Percentiles rank a stretch among this genome's conserved stretches.
Evolutionary conservation across 2,797 vertebrate genomes (phyloP).

Genomic region (Oceanodroma leucorhoa): DNA sequence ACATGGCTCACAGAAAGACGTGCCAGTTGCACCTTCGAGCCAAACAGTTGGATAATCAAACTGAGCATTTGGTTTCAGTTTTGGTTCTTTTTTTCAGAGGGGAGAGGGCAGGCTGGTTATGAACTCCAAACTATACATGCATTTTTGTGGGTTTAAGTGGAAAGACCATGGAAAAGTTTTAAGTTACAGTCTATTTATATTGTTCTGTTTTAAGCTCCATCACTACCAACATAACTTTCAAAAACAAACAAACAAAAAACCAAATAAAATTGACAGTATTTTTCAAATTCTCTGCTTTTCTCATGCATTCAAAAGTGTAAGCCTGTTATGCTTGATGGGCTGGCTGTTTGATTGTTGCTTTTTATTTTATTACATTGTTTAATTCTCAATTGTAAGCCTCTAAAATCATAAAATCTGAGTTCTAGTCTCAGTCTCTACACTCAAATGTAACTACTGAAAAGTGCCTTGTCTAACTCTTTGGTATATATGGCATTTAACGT

Average conservation of each 20-base stretch:
- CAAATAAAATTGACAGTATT: background rate
- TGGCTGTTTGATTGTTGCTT: background rate
- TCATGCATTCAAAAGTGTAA: background rate
- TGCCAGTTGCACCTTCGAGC: background rate
- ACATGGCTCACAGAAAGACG: background rate
- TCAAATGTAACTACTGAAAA: background rate
- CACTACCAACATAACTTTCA: background rate
- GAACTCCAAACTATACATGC: background rate
- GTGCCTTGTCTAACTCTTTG: background rate
- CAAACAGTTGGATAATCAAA: background rate
- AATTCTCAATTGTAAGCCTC: background rate
- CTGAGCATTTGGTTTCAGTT: background rate
- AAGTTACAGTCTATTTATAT: background rate
- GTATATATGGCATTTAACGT: background rate
- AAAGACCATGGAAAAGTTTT: background rate
- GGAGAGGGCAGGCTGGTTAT: background rate
- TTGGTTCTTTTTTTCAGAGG: background rate
- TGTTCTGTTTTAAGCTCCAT: background rate
- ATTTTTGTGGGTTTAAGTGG: background rate
- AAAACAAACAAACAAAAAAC: background rate
- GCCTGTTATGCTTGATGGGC: background rate
- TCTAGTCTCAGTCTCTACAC: background rate
- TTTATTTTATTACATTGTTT: background rate
- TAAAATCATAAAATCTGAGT: background rate
- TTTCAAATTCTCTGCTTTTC: background rate